phyloP scores from a whole-genome alignment of 2,113 vertebrate genomes.

The Spilogale gracilis region DNA sequence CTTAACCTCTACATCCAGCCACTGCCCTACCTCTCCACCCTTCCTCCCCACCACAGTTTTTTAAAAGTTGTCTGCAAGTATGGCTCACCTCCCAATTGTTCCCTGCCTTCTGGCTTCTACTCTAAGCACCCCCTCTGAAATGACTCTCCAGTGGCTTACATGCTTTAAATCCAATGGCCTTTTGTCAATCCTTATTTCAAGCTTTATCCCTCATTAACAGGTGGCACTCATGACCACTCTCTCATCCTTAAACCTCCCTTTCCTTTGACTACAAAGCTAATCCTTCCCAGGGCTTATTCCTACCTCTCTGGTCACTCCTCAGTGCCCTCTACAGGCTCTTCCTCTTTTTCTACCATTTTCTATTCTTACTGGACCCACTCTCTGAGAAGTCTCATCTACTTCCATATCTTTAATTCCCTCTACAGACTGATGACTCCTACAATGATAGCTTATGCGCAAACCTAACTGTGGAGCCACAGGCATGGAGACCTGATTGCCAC shows the following conservation, averaged over 20 bases:
- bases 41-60: not conserved
- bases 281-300: not conserved
- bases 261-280: not conserved
- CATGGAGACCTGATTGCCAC: not conserved
- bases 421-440: not conserved
- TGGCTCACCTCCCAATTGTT: accelerated
- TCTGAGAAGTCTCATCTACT: not conserved
- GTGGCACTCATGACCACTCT: not conserved
- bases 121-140: not conserved
- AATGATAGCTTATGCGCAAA: not conserved
- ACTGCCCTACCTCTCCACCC: not conserved
- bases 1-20: not conserved
- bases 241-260: not conserved
- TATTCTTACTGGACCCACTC: not conserved
- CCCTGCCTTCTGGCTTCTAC: not conserved
- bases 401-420: not conserved
- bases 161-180: not conserved
- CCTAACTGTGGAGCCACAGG: not conserved
- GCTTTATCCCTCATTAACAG: not conserved
- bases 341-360: not conserved
- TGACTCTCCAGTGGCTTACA: not conserved
- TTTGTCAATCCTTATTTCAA: not conserved
- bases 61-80: not conserved
- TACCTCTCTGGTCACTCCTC: not conserved
- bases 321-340: not conserved